Evolutionary conservation across 2,113 vertebrate species (phyloP), one percentile per base, ranked within the genome.

Genomic region (Sinocyclocheilus anophthalmus): DNA sequence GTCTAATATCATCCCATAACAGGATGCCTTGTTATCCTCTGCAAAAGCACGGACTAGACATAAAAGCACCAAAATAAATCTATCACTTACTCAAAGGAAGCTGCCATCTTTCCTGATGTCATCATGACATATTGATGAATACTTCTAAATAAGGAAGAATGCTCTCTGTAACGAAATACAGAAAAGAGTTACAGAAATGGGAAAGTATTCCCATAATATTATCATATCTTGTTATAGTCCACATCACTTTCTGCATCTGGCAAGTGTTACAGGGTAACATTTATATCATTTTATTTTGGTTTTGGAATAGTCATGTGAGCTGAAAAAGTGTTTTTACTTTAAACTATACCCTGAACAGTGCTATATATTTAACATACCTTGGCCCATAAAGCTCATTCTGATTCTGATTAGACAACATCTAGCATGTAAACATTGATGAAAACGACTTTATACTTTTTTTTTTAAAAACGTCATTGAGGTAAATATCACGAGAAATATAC

Each of bases 21-120:
- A 14, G 63, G 79, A 45, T 20, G 12, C 57, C 18, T 12, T 12
- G 55, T 57, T 30, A 37, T n/a, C 24, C 65, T 20, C 30, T 37
- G 55, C 63, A 22, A 30, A 83, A 70, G 61, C 63, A 55, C n/a
- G 45, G 12, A 57, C 48, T 16, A 83, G 69, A 42, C 24, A 59
- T 73, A 63, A 63, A 86, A 18, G 53, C 75, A 57, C 50, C 73
- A 83, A 87, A 85, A 88, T 85, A 88, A 77, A 85, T 79, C 63
- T 7, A 45, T 14, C 20, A 55, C 33, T 13, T 76, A 33, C 24
- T 85, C 8, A 20, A 20, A 70, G 76, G 50, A 77, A 77, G 50
- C 26, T 24, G 73, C 42, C 12, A 7, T 76, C 42, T 76, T 76
- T 24, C 42, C 76, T 77, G 2, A 76, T 76, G 48, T 77, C 50